These are phyloP conservation scores for Danio aesculapii DNA, from an alignment of 2,797 vertebrate species.

Conservation along the genomic window DNA sequence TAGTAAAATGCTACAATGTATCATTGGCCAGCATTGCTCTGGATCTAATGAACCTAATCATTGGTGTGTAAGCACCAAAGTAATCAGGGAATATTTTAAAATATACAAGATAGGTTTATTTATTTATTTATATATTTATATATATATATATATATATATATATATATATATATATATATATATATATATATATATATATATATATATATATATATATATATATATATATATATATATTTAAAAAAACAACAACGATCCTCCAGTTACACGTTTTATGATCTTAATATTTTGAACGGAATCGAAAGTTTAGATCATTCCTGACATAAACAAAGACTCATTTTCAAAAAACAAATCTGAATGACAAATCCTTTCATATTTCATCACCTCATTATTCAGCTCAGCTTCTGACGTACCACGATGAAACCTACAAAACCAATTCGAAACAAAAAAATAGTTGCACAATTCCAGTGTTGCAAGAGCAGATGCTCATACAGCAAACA, in stretches of 20 bases:
- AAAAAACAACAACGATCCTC: not conserved
- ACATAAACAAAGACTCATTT: not conserved
- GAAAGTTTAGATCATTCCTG: not conserved
- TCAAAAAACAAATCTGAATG: not conserved
- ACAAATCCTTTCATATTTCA: not conserved
- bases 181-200: too few species aligned
- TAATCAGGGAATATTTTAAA: not conserved
- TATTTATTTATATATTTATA: too few species aligned
- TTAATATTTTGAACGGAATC: not conserved
- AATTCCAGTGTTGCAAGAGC: conserved; percentile 35
- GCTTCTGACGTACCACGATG: conserved; percentile 9
- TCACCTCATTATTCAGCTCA: not conserved
- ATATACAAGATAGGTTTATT: not conserved
- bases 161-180: too few species aligned
- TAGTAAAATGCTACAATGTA: too few species aligned
- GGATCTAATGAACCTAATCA: too few species aligned
- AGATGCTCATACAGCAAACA: not conserved
- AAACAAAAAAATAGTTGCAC: not conserved
- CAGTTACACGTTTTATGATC: not conserved
- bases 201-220: too few species aligned
- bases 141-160: too few species aligned
- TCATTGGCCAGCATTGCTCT: too few species aligned
- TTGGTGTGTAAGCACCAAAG: too few species aligned
- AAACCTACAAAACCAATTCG: not conserved
- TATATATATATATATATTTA: too few species aligned